Evolutionary conservation across 2,113 vertebrate species (phyloP).

Genomic region (Datnioides undecimradiatus): DNA sequence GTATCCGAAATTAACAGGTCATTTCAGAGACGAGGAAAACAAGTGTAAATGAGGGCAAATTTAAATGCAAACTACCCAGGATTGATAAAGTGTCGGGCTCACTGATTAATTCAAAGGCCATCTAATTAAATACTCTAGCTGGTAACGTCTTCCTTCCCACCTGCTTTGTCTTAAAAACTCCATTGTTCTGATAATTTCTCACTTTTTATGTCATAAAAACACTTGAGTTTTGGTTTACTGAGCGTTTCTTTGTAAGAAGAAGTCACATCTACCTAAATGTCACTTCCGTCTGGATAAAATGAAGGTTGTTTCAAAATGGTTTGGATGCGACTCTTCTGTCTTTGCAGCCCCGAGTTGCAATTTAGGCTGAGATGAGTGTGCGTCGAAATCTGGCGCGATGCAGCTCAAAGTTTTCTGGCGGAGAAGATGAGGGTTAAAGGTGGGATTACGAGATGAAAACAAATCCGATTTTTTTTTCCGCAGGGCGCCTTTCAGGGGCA

Average conservation of each 20-base stretch:
- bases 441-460: background rate
- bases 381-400: background rate
- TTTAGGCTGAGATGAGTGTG: constrained; percentile 4
- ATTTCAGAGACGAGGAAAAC: constrained; percentile 14
- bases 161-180: too few relatives aligned
- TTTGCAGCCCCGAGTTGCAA: background rate
- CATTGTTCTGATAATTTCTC: constrained; percentile 14
- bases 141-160: background rate
- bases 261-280: background rate
- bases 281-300: background rate
- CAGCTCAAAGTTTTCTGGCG: background rate
- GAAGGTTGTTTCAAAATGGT: background rate
- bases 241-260: background rate
- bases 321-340: background rate
- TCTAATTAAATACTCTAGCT: constrained; percentile 18
- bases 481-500: background rate
- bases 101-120: constrained; percentile 25
- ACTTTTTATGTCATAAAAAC: too few relatives aligned
- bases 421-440: background rate
- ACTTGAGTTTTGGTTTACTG: background rate
- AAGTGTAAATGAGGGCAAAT: constrained; percentile 1
- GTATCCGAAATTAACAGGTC: constrained; percentile 2
- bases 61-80: constrained; percentile 13
- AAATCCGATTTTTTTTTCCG: background rate
- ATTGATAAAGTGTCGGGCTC: constrained; percentile 23